These are phyloP conservation scores for Sycophila texana DNA, from an alignment of 2,888 invertebrate genomes.

Conservation along the genomic window DNA sequence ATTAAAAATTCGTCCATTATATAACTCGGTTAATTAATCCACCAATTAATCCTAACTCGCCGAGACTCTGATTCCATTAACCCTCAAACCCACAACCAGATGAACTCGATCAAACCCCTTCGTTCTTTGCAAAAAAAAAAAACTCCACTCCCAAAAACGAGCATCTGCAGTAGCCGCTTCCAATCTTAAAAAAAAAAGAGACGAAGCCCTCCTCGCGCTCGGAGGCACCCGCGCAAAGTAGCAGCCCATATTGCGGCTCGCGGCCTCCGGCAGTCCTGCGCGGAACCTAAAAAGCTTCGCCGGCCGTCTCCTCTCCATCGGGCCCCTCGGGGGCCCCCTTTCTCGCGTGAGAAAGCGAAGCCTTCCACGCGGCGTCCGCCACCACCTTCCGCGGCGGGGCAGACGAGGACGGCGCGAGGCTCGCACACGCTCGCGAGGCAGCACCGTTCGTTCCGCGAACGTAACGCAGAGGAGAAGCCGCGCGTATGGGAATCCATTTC, in stretches of 20 bases:
- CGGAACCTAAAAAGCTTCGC: slow-evolving; percentile 19
- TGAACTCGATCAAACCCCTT: too few species aligned
- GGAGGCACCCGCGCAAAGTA: neutral
- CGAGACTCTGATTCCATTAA: too few species aligned
- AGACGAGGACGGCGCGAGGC: neutral
- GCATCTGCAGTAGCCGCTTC: too few species aligned
- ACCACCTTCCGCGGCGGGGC: slow-evolving; percentile 13
- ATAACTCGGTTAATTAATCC: too few species aligned
- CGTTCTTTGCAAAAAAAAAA: too few species aligned
- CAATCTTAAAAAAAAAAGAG: slow-evolving; percentile 6
- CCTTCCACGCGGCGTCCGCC: neutral
- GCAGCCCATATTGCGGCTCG: neutral
- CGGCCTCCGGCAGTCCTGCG: neutral
- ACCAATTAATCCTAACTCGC: too few species aligned
- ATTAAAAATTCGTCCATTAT: too few species aligned
- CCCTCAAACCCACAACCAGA: too few species aligned
- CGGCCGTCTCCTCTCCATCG: slow-evolving; percentile 2
- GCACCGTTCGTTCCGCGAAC: slow-evolving; percentile 42
- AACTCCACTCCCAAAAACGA: too few species aligned
- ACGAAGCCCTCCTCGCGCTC: neutral
- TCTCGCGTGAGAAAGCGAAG: slow-evolving; percentile 51
- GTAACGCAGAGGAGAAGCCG: slow-evolving; percentile 15
- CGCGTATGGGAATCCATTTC: slow-evolving; percentile 67
- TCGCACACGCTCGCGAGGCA: neutral
- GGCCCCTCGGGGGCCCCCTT: slow-evolving; percentile 26